Base-by-base conservation (phyloP, 2,888 invertebrate genomes). In the Tanypteryx hageni region DNA sequence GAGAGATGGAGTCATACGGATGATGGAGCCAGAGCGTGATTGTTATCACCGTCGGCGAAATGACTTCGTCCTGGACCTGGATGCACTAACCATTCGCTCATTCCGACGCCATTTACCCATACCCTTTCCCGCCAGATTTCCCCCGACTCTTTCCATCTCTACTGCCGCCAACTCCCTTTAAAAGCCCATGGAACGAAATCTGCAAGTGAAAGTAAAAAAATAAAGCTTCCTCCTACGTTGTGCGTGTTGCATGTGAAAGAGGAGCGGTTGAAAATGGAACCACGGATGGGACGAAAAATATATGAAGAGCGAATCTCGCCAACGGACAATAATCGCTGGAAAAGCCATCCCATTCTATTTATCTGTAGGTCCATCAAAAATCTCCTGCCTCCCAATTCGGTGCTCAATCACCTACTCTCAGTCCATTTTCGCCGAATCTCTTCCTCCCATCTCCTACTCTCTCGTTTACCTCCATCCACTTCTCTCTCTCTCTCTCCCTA, bases 51-150 rank as follows among this genome's bases (percentile, higher is more conserved):
- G 57, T 27, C 57, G 84, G n/a, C 84, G 57, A 57, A 84, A 84
- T 84, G 84, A 84, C 84, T 84, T 57, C 57, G 31, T 56, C 44
- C 44, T 44, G 84, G 84, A 57, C 16, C 57, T 44, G 57, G 84
- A 84, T 84, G 84, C 84, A 84, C 84, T 57, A 84, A 84, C 84
- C 57, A 84, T 84, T 84, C 14, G 56, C 84, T 56, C 84, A 84
- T 84, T 84, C 57, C 57, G 84, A 27, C 56, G 57, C 84, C 84
- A 84, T 84, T 84, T 84, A 84, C n/a, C 56, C 57, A 4, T 11
- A 18, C 5, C 22, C 84, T 11, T 4, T 18, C 84, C 18, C 16
- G 11, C 82, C 44, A 22, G 5, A 82, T 82, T 22, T n/a, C 64
- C 64, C 64, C 16, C 68, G 18, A 68, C 18, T 68, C 68, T 44